Conservation (phyloP, 2,888 invertebrate genomes). For the Miltochrista miniata region DNA sequence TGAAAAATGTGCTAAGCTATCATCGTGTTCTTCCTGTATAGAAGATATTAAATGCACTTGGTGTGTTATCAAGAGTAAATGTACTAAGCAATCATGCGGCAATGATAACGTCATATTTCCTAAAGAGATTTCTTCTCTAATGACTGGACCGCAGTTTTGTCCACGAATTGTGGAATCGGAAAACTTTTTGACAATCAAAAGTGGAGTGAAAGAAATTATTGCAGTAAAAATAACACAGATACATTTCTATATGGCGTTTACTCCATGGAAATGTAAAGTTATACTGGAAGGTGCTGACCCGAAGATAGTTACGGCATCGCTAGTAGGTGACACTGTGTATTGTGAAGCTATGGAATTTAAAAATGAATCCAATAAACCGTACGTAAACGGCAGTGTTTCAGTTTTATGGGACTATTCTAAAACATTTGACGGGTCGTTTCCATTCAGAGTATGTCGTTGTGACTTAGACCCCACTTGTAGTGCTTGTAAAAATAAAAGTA, state of each 20-base stretch:
- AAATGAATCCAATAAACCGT: too few species aligned
- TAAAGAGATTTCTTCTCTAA: slow-evolving; percentile 49
- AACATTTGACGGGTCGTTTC: too few species aligned
- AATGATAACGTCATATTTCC: slow-evolving; percentile 70
- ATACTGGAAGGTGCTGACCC: too few species aligned
- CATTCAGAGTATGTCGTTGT: too few species aligned
- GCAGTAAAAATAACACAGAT: slow-evolving; percentile 66
- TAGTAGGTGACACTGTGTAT: too few species aligned
- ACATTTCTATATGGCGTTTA: slow-evolving; percentile 71
- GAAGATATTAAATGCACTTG: slow-evolving; percentile 56
- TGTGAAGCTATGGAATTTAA: too few species aligned
- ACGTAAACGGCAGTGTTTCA: too few species aligned
- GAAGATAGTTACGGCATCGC: too few species aligned
- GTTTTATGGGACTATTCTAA: too few species aligned
- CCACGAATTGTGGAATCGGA: slow-evolving; percentile 56
- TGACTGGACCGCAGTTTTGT: slow-evolving; percentile 66
- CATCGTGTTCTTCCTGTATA: slow-evolving; percentile 60
- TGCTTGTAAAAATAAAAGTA: too few species aligned
- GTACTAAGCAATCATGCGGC: slow-evolving; percentile 64
- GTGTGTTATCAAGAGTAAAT: slow-evolving; percentile 69
- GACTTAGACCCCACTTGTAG: too few species aligned
- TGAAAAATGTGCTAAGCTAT: slow-evolving; percentile 39
- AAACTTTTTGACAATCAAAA: slow-evolving; percentile 48
- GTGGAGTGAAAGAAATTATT: slow-evolving; percentile 52
- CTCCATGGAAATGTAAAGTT: too few species aligned